Evolutionary conservation across 2,113 vertebrate genomes (phyloP), one percentile per base, ranked within the genome.

Genomic region (Promerops cafer): DNA sequence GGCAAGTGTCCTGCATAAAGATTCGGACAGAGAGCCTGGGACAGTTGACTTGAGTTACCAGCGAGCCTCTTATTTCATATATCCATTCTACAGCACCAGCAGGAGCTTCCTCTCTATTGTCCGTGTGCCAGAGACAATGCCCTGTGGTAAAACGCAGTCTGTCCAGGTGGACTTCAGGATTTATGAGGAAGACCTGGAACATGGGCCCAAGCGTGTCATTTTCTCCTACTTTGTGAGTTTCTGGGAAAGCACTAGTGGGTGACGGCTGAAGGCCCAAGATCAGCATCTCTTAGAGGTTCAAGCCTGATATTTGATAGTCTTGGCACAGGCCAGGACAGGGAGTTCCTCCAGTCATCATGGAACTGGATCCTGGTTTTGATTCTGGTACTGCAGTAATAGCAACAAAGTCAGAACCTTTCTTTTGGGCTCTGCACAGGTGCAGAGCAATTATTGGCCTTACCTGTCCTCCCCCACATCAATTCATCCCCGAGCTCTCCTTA

Each of bases 171-270:
- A 97, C 60, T 98, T 97, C 80, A 89, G 65, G 64, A 96, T 97
- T 30, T 49, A 96, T 14, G 76, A 83, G 15, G 82, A 78, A 6
- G 97, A 98, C 60, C 72, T 88, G 30, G 79, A 87, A 28, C 87
- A 88, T 1, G 92, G 94, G 39, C 83, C 87, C 80, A 97, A 66
- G 83, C 97, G 88, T 3, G 96, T 97, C 45, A 54, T 83, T 61
- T 97, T 98, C 82, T 95, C 97, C 82, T 98, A 98, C 79, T 95
- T 96, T 56, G 98, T 98, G 92, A 98, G 98, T 94, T 78, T 63
- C 77, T 93, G 60, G 39, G 80, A 37, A 76, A 59, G 17, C 1
- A 3, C 33, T 60, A 33, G 42, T 66, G 56, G 20, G 56, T 87
- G 45, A 35, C 30, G 37, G 64, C 50, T 75, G 30, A 80, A 54